Evolutionary conservation across 2,113 vertebrate species (phyloP).

Genomic region (Colinus virginianus): DNA sequence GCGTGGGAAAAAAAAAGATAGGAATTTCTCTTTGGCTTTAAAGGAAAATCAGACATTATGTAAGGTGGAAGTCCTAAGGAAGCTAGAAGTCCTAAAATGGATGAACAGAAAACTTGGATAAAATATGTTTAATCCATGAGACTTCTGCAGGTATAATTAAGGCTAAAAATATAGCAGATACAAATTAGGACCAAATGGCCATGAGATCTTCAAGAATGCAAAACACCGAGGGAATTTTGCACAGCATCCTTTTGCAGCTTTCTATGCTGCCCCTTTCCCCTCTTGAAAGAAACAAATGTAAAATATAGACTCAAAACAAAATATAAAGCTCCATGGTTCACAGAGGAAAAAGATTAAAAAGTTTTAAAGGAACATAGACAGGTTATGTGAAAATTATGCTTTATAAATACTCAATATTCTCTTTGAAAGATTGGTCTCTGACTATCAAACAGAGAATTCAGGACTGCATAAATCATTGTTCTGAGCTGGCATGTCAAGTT

Average conservation of each 20-base stretch:
- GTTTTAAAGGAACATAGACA: not conserved
- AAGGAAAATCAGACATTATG: not conserved
- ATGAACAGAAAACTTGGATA: not conserved
- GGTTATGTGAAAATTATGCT: not conserved
- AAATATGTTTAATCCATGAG: not conserved
- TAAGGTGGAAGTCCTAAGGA: not conserved
- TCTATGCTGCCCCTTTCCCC: not conserved
- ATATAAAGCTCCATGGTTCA: not conserved
- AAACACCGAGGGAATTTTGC: not conserved
- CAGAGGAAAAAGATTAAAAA: not conserved
- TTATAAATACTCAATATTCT: not conserved
- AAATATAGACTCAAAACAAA: not conserved
- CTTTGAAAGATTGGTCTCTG: constrained; percentile 9
- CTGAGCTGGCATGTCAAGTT: not conserved
- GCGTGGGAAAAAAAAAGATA: not conserved
- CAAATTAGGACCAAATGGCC: not conserved
- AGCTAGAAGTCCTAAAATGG: not conserved
- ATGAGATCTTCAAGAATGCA: not conserved
- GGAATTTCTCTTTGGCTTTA: not conserved
- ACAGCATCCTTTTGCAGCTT: not conserved
- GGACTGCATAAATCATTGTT: not conserved
- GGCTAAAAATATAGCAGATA: not conserved
- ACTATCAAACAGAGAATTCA: not conserved
- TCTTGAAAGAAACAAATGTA: not conserved
- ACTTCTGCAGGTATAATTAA: not conserved